Conservation (phyloP, 2,797 vertebrate species). For the Rhabdomys pumilio region DNA sequence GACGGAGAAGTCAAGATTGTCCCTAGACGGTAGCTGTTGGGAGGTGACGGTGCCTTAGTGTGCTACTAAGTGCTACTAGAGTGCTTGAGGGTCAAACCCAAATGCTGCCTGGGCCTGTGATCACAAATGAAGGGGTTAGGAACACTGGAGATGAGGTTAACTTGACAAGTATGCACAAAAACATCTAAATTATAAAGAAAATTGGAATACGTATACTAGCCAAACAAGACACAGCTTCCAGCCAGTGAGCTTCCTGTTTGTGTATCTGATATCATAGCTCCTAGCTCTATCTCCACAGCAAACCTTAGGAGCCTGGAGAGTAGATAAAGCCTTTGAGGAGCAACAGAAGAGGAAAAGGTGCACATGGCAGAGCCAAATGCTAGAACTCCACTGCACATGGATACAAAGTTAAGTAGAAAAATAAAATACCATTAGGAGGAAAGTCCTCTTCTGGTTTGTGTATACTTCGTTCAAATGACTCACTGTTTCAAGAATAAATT, state of each 20-base stretch:
- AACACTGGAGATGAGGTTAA: neutral
- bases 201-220: neutral
- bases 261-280: conserved; percentile 1
- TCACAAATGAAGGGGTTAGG: conserved; percentile 17
- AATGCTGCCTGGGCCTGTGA: neutral
- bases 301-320: conserved; percentile 23
- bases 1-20: conserved; percentile 17
- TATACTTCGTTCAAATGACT: neutral
- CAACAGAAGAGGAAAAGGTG: neutral
- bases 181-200: conserved; percentile 50
- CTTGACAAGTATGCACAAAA: conserved; percentile 32
- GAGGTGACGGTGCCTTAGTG: neutral
- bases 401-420: conserved; percentile 44
- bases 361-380: neutral
- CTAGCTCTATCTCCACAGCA: neutral
- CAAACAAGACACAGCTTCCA: conserved; percentile 52
- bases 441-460: conserved; percentile 37
- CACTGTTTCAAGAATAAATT: conserved; percentile 68
- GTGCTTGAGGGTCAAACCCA: neutral
- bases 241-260: conserved; percentile 25
- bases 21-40: neutral
- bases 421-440: conserved; percentile 8
- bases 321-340: neutral
- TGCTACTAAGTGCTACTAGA: neutral
- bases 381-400: neutral